Conservation (phyloP, 2,113 vertebrate species). For the Alces alces region DNA sequence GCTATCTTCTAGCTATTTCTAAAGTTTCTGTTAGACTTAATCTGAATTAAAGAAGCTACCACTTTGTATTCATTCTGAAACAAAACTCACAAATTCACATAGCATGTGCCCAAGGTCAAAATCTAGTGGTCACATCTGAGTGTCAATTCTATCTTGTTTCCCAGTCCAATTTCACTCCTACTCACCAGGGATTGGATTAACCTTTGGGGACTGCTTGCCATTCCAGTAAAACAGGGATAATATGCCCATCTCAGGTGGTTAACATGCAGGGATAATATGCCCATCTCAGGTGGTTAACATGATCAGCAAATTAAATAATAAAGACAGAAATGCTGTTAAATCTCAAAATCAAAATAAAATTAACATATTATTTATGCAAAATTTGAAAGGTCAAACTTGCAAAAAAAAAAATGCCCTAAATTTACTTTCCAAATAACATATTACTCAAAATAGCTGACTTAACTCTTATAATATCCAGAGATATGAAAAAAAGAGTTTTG, state of each 20-base stretch:
- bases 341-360: slow-evolving; percentile 28
- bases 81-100: neutral
- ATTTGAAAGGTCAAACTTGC: neutral
- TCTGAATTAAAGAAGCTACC: neutral
- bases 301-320: neutral
- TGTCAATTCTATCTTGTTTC: neutral
- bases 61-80: neutral
- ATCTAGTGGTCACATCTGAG: neutral
- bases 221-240: neutral
- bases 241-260: neutral
- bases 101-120: neutral
- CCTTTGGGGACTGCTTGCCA: neutral
- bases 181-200: neutral
- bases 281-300: neutral
- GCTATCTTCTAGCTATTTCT: neutral
- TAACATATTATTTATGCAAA: neutral
- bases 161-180: neutral
- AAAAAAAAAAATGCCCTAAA: neutral
- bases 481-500: neutral
- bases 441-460: slow-evolving; percentile 14
- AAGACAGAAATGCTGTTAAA: neutral
- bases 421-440: neutral
- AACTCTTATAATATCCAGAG: neutral
- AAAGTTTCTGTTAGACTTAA: neutral
- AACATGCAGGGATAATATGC: neutral